Base-by-base conservation (phyloP, 2,888 invertebrate species). In the Synergus japonicus region DNA sequence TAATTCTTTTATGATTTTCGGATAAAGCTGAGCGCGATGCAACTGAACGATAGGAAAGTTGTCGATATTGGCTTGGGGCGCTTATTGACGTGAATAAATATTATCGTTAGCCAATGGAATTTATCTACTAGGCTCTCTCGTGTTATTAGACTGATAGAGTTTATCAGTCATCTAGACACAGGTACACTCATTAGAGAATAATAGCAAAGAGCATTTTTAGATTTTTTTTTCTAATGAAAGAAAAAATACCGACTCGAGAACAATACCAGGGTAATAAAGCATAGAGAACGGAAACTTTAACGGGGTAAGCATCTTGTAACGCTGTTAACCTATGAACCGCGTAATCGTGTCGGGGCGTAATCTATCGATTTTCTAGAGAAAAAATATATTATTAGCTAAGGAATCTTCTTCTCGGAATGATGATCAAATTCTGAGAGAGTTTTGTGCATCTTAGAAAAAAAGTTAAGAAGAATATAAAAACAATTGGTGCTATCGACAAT, bases 201-300 rank as follows among this genome's bases (percentile, higher is more conserved):
- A 73, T 73, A 73, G 41, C 54, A 54, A 58, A 37, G 37, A 54
- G 49, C 3, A 73, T 58, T 73, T 69, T 69, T 69, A 15, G 9
- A 2, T 15, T 49, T 10, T 49, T 49, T 9, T 18, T 58, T 18
- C 9, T 4, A 58, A 58, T 58, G 29, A 58, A 58, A 54, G 41
- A 41, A 73, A 73, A 49, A 73, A 37, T 49, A 22, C 73, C 54
- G 54, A 37, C 73, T 54, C 41, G 73, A 73, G 73, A 73, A 73
- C 73, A 73, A 73, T 73, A 73, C 73, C 73, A 73, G 73, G 73
- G 54, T 73, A 54, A 73, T 73, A 73, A 54, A 73, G 54, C 73
- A 73, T 58, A 54, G 73, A 73, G 73, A 73, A 73, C 73, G 49
- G 54, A 73, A 73, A 73, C 73, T 73, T 73, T 58, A 73, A 73